Conservation (phyloP, 2,797 vertebrate genomes). For the Parambassis ranga region DNA sequence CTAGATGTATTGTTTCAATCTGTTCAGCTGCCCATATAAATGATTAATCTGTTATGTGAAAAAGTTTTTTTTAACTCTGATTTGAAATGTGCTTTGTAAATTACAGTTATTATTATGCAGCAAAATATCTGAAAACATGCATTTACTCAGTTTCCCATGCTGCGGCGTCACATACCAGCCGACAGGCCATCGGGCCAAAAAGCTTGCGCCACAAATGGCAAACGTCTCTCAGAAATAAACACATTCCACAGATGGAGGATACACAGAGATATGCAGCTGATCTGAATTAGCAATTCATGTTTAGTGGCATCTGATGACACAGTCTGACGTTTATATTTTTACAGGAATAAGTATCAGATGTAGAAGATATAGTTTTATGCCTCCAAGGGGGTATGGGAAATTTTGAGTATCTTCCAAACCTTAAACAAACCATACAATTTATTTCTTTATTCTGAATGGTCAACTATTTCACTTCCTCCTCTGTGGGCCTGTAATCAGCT, state of each 20-base stretch:
- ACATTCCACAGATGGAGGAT: constrained; percentile 11
- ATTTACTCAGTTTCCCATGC: not conserved
- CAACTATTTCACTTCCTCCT: not conserved
- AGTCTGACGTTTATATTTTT: not conserved
- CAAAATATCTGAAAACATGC: not conserved
- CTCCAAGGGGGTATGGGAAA: no score
- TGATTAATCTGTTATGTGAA: no score
- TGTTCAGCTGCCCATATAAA: not conserved
- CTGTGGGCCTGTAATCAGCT: constrained; percentile 6
- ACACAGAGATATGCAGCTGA: not conserved
- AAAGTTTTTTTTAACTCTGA: no score
- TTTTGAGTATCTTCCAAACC: not conserved
- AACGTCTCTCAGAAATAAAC: constrained; percentile 7
- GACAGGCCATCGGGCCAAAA: constrained; percentile 5
- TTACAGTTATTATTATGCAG: not conserved
- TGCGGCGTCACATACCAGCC: not conserved
- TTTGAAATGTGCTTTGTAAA: not conserved
- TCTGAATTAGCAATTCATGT: constrained; percentile 16
- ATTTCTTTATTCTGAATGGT: not conserved
- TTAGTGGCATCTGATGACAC: not conserved
- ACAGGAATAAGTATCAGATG: no score
- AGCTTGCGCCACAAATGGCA: constrained; percentile 9
- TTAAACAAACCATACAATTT: not conserved
- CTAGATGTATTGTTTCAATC: not conserved
- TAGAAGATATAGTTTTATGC: no score